A percentile compares a stretch with the other conserved stretches of the same genome.
Conservation (phyloP, 2,888 invertebrate species). For the Sesamia inferens region DNA sequence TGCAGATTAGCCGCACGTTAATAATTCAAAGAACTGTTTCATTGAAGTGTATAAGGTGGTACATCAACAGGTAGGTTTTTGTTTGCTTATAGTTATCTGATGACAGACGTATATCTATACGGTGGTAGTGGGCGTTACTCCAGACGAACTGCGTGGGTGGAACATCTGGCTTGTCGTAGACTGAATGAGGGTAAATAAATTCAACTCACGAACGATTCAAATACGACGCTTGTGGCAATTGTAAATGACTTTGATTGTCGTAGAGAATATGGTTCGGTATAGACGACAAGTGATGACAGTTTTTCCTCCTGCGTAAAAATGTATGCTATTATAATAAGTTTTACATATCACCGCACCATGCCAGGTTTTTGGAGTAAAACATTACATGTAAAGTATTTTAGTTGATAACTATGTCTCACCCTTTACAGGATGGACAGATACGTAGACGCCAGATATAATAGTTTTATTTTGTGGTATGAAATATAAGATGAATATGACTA, state of each 20-base stretch:
- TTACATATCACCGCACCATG: background rate
- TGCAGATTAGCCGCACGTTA: conserved; percentile 48
- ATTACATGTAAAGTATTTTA: background rate
- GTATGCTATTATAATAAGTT: background rate
- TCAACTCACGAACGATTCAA: conserved; percentile 60
- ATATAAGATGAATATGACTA: background rate
- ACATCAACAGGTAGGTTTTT: conserved; percentile 84
- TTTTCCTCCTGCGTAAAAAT: background rate
- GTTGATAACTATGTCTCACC: background rate
- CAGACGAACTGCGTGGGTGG: conserved; percentile 82
- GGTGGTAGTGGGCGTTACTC: conserved; percentile 82
- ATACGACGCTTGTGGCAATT: conserved; percentile 41
- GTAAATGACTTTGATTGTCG: conserved; percentile 43
- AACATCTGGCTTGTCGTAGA: conserved; percentile 79
- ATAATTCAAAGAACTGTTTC: conserved; percentile 54
- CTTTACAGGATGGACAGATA: background rate
- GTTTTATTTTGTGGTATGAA: background rate
- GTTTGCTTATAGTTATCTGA: conserved; percentile 70
- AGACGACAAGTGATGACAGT: conserved; percentile 22
- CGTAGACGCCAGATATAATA: too few relatives aligned
- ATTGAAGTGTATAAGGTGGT: conserved; percentile 69
- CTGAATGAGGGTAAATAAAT: conserved; percentile 75
- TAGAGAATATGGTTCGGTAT: conserved; percentile 11
- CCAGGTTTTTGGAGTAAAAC: background rate
- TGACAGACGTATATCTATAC: conserved; percentile 69